These are phyloP conservation scores for Urechis unicinctus DNA, from an alignment of 2,888 invertebrate species.

Conservation along the genomic window DNA sequence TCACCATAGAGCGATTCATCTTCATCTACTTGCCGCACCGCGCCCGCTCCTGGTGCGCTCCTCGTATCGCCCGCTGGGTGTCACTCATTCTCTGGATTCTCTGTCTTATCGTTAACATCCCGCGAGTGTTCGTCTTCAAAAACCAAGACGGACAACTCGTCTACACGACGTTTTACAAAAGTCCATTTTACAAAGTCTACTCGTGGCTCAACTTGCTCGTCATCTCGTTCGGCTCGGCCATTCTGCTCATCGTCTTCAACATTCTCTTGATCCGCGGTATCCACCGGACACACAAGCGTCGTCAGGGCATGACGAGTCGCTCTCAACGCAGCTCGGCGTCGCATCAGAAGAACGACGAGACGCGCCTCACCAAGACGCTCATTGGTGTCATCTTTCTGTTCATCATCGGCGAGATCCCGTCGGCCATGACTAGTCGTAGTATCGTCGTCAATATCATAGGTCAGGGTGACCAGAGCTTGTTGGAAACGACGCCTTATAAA, in stretches of 20 bases:
- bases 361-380: constrained; percentile 14
- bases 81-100: constrained; percentile 2
- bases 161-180: constrained; percentile 12
- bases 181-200: constrained; percentile 6
- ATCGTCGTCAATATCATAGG: constrained; percentile 10
- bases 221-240: constrained; percentile 6
- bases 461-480: constrained; percentile 1
- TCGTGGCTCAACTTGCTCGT: constrained; percentile 14
- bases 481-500: constrained; percentile 4
- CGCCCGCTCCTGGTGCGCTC: constrained; percentile 12
- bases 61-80: constrained; percentile 6
- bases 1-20: constrained; percentile 16
- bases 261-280: constrained; percentile 14
- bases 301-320: not conserved
- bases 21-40: constrained; percentile 17
- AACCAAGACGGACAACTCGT: constrained; percentile 3
- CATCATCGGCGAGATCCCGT: constrained; percentile 18
- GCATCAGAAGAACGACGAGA: not conserved
- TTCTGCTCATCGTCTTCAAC: constrained; percentile 16
- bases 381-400: constrained; percentile 18
- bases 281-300: constrained; percentile 1
- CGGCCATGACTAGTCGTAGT: constrained; percentile 11
- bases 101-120: constrained; percentile 12
- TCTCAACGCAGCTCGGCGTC: not conserved
- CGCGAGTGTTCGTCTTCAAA: constrained; percentile 16